Evolutionary conservation across 2,113 vertebrate species (phyloP).

Genomic region (Hippoglossus stenolepis): DNA sequence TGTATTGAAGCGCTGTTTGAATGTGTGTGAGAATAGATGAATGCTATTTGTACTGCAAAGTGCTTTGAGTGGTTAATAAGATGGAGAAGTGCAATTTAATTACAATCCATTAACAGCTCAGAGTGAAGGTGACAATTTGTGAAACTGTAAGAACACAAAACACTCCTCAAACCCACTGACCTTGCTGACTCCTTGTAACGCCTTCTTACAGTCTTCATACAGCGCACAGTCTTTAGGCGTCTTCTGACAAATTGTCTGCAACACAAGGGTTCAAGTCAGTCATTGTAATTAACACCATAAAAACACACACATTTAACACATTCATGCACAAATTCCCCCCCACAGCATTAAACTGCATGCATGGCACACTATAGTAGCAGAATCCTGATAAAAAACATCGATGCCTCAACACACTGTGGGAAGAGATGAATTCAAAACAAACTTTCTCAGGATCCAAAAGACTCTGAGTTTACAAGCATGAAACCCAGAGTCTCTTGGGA

Average conservation of each 20-base stretch:
- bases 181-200: conserved; percentile 95
- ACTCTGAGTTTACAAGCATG: conserved; percentile 54
- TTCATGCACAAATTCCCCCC: too few relatives aligned
- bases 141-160: background rate
- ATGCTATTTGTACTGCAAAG: too few relatives aligned
- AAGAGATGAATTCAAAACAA: conserved; percentile 57
- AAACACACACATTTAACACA: background rate
- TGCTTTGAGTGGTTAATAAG: too few relatives aligned
- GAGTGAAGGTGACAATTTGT: background rate
- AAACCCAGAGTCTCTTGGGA: conserved; percentile 57
- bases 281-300: background rate
- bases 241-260: conserved; percentile 98
- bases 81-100: too few relatives aligned
- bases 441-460: conserved; percentile 79
- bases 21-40: too few relatives aligned
- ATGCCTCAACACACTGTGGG: conserved; percentile 50
- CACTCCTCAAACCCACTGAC: conserved; percentile 74
- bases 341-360: background rate
- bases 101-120: background rate
- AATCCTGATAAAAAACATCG: conserved; percentile 19
- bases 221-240: conserved; percentile 88
- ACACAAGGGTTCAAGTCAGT: conserved; percentile 26
- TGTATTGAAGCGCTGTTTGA: too few relatives aligned
- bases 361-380: conserved; percentile 13
- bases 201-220: conserved; percentile 89